Evolutionary conservation across 2,888 invertebrate species (phyloP).

Genomic region (Rhyacophila evoluta): DNA sequence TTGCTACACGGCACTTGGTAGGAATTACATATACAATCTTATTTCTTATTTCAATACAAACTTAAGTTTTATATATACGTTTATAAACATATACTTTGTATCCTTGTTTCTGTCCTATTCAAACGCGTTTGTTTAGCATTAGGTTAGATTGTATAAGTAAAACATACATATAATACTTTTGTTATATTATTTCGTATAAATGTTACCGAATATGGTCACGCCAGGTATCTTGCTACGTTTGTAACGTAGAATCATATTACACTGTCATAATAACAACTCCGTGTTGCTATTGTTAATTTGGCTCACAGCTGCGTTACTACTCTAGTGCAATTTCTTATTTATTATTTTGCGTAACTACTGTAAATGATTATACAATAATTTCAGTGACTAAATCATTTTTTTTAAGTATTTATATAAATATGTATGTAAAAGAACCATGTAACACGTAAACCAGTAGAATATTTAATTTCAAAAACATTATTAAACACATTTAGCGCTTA

Average conservation of each 20-base stretch:
- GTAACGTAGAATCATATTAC: not conserved
- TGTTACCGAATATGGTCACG: slow-evolving; percentile 7
- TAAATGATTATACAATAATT: not conserved
- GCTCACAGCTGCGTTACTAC: not conserved
- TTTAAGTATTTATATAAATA: too few relatives aligned
- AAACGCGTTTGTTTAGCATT: not conserved
- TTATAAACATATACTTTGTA: too few relatives aligned
- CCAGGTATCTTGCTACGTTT: not conserved
- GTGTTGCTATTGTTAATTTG: slow-evolving; percentile 25
- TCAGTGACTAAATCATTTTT: too few relatives aligned
- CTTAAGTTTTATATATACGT: not conserved
- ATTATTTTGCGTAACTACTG: not conserved
- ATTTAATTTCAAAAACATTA: too few relatives aligned
- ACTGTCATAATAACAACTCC: not conserved
- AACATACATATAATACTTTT: not conserved
- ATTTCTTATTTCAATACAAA: not conserved
- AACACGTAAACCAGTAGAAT: too few relatives aligned
- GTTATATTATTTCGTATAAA: not conserved
- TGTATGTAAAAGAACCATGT: too few relatives aligned
- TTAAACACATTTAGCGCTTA: too few relatives aligned
- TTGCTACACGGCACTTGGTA: slow-evolving; percentile 38
- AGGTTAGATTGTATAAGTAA: not conserved
- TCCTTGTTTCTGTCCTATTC: not conserved
- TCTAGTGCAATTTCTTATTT: not conserved
- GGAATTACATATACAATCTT: not conserved